phyloP scores from a whole-genome alignment of 2,888 invertebrate species.

The Torymus aiolomorphi region DNA sequence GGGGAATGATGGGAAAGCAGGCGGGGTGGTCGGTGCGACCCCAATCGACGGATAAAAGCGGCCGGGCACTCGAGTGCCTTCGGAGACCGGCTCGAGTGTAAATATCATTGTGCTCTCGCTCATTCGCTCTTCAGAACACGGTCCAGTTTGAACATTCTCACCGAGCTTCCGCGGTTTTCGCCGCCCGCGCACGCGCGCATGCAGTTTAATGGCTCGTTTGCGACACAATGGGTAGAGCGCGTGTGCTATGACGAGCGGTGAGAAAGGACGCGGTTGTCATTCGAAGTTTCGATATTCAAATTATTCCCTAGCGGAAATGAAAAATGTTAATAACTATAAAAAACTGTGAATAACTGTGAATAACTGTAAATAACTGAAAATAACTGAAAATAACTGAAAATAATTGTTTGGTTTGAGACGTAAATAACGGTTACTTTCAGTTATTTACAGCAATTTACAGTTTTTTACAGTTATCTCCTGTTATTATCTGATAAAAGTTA shows the following conservation, averaged over 20 bases:
- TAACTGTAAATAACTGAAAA: no score
- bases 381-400: no score
- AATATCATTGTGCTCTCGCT: constrained; percentile 39
- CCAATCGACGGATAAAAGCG: constrained; percentile 14
- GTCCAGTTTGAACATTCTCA: constrained; percentile 31
- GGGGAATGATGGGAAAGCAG: constrained; percentile 40
- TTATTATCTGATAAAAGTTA: no score
- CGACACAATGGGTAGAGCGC: background rate
- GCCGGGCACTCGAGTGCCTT: constrained; percentile 14
- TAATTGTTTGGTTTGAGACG: no score
- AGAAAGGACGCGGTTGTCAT: background rate
- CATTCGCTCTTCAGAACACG: background rate
- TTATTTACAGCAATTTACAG: no score
- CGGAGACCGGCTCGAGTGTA: constrained; percentile 25
- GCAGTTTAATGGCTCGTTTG: constrained; percentile 28
- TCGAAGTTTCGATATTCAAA: no score
- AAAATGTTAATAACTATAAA: no score
- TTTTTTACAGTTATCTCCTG: no score
- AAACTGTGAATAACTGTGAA: no score
- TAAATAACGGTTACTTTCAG: no score
- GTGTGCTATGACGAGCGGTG: background rate
- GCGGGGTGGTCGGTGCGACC: background rate
- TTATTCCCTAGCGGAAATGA: no score
- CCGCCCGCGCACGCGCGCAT: background rate
- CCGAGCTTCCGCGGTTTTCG: constrained; percentile 25